phyloP scores from a whole-genome alignment of 2,113 vertebrate species.

The Cairina moschata region DNA sequence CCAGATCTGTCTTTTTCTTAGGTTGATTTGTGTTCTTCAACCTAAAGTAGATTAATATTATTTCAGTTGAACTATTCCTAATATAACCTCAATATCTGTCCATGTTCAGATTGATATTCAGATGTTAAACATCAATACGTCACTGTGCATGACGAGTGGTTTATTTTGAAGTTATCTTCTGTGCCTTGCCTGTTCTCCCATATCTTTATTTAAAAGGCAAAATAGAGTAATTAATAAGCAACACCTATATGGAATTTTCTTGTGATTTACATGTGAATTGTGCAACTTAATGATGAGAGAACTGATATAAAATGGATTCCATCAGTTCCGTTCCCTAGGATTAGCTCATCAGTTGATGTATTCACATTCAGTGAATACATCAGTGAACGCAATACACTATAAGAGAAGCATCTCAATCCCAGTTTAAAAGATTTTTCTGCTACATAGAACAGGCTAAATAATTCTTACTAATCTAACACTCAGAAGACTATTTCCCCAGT shows the following conservation, averaged over 20 bases:
- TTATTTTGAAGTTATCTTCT: not conserved
- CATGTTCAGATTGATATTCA: not conserved
- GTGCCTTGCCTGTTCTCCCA: not conserved
- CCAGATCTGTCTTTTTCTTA: not conserved
- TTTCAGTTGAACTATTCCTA: not conserved
- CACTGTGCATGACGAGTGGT: not conserved
- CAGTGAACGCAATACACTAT: not conserved
- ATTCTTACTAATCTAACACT: not conserved
- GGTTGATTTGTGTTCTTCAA: not conserved
- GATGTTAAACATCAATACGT: not conserved
- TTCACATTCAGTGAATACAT: not conserved
- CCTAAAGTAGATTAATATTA: not conserved
- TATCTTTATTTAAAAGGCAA: not conserved
- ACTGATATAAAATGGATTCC: not conserved
- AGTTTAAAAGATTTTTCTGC: not conserved
- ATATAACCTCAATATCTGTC: not conserved
- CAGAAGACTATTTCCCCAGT: not conserved
- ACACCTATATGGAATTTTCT: not conserved
- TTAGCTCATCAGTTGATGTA: not conserved
- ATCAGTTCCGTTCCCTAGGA: not conserved
- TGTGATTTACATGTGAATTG: not conserved
- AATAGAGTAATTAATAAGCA: conserved; percentile 8
- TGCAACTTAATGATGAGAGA: not conserved
- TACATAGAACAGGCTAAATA: not conserved
- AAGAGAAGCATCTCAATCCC: not conserved